Conservation (phyloP, 2,888 invertebrate species). For the Lysandra coridon region DNA sequence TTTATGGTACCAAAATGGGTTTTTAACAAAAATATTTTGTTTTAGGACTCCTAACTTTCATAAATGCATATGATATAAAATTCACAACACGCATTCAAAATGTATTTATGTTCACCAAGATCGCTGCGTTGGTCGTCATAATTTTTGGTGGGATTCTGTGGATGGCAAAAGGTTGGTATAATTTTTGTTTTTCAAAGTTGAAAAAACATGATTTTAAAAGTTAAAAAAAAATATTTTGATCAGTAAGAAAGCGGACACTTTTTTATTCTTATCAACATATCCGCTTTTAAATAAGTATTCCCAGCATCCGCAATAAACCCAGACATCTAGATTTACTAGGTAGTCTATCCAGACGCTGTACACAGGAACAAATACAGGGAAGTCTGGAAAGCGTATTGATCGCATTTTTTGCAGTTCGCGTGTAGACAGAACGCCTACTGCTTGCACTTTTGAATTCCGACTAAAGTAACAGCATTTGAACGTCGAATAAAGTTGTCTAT, state of each 20-base stretch:
- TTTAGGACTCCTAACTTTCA: constrained; percentile 91
- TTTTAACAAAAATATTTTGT: constrained; percentile 15
- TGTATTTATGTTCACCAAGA: constrained; percentile 95
- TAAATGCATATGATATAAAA: constrained; percentile 93
- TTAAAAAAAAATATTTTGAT: background rate
- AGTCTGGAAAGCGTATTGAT: constrained; percentile 13
- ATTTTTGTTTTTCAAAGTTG: background rate
- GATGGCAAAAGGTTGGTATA: constrained; percentile 81
- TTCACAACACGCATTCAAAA: constrained; percentile 94
- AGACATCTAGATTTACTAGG: background rate
- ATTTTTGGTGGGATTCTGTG: constrained; percentile 90
- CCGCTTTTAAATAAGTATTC: background rate
- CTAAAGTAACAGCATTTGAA: background rate
- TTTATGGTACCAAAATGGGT: no score
- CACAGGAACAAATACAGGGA: constrained; percentile 14
- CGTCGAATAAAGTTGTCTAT: background rate
- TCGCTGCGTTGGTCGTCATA: constrained; percentile 90
- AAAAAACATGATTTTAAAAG: background rate
- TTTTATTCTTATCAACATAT: no score
- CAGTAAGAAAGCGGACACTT: no score
- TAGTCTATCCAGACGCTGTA: constrained; percentile 17
- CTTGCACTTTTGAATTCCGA: background rate
- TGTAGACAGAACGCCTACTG: background rate
- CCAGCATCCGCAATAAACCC: background rate
- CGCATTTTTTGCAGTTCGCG: constrained; percentile 19